Percentiles rank a stretch among this genome's conserved stretches.
These are phyloP conservation scores for Spinus olivaceus DNA, from an alignment of 2,797 vertebrate genomes.

Conservation along the genomic window DNA sequence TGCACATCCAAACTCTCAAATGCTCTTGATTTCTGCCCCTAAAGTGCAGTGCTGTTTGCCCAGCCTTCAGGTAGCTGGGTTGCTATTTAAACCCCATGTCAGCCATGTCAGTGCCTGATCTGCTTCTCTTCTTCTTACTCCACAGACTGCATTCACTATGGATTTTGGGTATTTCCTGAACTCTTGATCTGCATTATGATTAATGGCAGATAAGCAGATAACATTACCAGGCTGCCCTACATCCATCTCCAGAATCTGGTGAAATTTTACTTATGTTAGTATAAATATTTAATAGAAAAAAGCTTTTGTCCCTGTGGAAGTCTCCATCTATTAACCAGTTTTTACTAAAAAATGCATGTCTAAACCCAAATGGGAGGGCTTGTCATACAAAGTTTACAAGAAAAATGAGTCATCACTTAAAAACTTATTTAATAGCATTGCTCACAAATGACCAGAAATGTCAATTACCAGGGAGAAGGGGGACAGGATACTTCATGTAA, in stretches of 20 bases:
- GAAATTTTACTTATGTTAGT: neutral
- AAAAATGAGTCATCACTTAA: neutral
- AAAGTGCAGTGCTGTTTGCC: neutral
- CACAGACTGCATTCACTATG: neutral
- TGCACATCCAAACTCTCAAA: neutral
- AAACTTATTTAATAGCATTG: constrained; percentile 35
- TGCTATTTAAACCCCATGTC: neutral
- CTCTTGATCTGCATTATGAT: constrained; percentile 9
- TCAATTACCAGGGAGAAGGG: constrained; percentile 33
- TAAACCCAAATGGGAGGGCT: neutral
- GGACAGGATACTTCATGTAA: constrained; percentile 76
- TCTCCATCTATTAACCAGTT: neutral
- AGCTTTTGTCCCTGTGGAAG: neutral
- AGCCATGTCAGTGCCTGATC: neutral
- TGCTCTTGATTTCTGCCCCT: neutral
- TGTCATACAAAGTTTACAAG: neutral
- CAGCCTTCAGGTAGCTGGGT: neutral
- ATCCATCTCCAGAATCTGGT: neutral
- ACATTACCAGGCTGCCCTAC: neutral
- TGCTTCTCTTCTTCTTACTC: neutral
- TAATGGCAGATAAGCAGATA: constrained; percentile 18
- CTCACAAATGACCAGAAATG: constrained; percentile 3
- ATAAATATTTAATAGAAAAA: constrained; percentile 20
- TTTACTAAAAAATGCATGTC: neutral
- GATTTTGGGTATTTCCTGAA: neutral